These are phyloP conservation scores for Vimba vimba DNA, from an alignment of 2,113 vertebrate species.

Conservation along the genomic window DNA sequence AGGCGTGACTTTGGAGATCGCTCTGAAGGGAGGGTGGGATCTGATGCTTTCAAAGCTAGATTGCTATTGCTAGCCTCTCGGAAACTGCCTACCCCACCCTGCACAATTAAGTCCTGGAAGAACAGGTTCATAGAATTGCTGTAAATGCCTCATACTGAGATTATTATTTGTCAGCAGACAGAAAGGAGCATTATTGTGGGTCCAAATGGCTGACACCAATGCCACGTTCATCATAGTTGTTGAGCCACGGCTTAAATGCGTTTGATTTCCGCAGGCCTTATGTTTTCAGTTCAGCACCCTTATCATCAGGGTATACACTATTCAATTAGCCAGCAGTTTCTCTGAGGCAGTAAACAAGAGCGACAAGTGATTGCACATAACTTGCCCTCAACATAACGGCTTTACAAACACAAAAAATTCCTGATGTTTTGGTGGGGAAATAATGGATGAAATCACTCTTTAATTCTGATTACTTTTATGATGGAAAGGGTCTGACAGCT, in stretches of 20 bases:
- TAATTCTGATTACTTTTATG: neutral
- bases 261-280: conserved; percentile 65
- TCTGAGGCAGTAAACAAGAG: conserved; percentile 61
- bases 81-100: too few relatives aligned
- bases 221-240: conserved; percentile 43
- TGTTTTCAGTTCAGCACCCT: conserved; percentile 34
- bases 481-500: neutral
- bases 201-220: neutral
- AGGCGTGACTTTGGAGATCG: too few relatives aligned
- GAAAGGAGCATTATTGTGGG: neutral
- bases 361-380: conserved; percentile 60
- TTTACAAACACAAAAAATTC: neutral
- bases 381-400: conserved; percentile 24
- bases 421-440: neutral
- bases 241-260: conserved; percentile 53
- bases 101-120: neutral
- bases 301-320: conserved; percentile 48
- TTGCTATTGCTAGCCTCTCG: too few relatives aligned
- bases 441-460: neutral
- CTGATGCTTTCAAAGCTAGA: too few relatives aligned
- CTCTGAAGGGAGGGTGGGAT: too few relatives aligned
- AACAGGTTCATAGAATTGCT: neutral
- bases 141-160: conserved; percentile 9
- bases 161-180: neutral
- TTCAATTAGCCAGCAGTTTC: conserved; percentile 63